Base-by-base conservation (phyloP, 2,888 invertebrate species). In the Clostera curtula region DNA sequence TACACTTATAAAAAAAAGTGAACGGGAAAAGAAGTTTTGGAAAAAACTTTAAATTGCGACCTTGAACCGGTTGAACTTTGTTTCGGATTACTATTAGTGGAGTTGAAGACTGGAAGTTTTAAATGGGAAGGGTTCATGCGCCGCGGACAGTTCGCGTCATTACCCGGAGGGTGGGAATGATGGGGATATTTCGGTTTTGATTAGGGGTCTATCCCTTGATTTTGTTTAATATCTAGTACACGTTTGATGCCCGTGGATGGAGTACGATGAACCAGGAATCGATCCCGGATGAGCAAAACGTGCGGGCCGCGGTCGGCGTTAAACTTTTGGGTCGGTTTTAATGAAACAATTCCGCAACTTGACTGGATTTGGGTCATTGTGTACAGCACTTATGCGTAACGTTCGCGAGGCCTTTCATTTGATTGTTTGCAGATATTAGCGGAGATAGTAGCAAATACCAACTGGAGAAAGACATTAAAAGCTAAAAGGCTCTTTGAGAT, bases 1-100 rank as follows among this genome's bases (percentile, higher is more conserved):
- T 84, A 83, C 72, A 80, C 80, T 79, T 80, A 79, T 77, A 82
- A 82, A 82, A n/a, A n/a, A 83, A 83, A 82, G 74, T 77, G 74
- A 72, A 74, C 69, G 79, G 72, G 69, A 74, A 80, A 67, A 66
- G 71, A 79, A 79, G 66, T 82, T 83, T 82, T 76, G 73, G 74
- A 77, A 84, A 18, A 84, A 85, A 84, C 84, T 85, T 85, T 84
- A 85, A 85, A 85, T 85, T 85, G 83, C 83, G 83, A 79, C 84
- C 85, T 85, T 85, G 85, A 84, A 84, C 84, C 64, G 72, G 53
- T 56, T 61, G 62, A 80, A 82, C 72, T 83, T 80, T 77, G 80
- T 75, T 80, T 77, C 60, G 70, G 82, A 80, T 84, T 82, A 83
- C 76, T 83, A 84, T 75, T 80, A 82, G 79, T 76, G 60, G 61